These are phyloP conservation scores for Matsumurasca onukii DNA, from an alignment of 1,140 invertebrate genomes.

Conservation along the genomic window DNA sequence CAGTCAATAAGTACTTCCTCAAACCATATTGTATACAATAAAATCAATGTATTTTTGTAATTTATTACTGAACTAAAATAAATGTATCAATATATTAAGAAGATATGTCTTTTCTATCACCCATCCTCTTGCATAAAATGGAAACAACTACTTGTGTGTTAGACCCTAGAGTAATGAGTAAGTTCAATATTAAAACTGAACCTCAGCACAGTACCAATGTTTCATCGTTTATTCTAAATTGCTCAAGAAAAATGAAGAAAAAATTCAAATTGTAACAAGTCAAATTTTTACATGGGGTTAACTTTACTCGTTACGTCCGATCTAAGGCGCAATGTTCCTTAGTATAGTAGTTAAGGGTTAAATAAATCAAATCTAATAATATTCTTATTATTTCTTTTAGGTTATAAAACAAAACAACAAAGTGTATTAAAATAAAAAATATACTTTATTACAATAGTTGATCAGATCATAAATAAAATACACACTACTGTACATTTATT, in stretches of 20 bases:
- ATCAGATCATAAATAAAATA: neutral
- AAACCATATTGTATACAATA: slow-evolving; percentile 17
- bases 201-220: no score
- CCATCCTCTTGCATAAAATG: no score
- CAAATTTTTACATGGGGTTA: no score
- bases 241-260: no score
- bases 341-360: no score
- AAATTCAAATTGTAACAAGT: no score
- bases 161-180: no score
- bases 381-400: neutral
- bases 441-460: slow-evolving; percentile 3
- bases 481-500: neutral
- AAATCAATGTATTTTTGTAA: slow-evolving; percentile 22
- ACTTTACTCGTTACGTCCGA: no score
- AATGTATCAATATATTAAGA: slow-evolving; percentile 3
- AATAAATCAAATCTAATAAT: neutral
- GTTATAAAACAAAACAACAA: neutral
- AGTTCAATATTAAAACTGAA: no score
- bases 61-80: slow-evolving; percentile 6
- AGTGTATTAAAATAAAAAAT: neutral
- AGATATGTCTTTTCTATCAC: neutral
- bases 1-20: neutral
- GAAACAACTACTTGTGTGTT: no score
- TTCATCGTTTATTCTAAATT: no score
- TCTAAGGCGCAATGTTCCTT: no score